Conservation (phyloP, 2,797 vertebrate species). For the Sphaeramia orbicularis region DNA sequence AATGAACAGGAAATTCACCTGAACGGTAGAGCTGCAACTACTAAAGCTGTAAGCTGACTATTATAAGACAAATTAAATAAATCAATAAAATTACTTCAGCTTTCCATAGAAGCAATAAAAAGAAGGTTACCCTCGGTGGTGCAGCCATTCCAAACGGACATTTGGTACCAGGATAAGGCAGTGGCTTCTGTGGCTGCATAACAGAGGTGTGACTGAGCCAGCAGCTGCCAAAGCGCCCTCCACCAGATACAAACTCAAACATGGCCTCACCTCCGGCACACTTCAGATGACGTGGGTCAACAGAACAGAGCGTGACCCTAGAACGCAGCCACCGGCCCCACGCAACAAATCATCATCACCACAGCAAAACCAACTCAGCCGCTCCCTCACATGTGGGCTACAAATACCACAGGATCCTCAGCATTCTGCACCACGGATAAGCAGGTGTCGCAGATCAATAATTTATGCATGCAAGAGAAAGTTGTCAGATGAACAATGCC, state of each 20-base stretch:
- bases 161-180: conserved; percentile 1
- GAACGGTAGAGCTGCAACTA: no score
- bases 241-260: conserved; percentile 67
- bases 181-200: conserved; percentile 15
- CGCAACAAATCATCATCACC: conserved; percentile 54
- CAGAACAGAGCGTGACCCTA: conserved; percentile 54
- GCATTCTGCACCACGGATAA: conserved; percentile 57
- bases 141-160: not conserved
- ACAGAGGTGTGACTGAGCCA: conserved; percentile 40
- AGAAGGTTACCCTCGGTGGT: no score
- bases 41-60: no score
- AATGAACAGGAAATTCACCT: no score
- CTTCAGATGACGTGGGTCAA: conserved; percentile 56
- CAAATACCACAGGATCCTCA: conserved; percentile 69
- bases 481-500: conserved; percentile 75
- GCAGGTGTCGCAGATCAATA: conserved; percentile 74
- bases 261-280: conserved; percentile 52
- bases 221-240: conserved; percentile 51
- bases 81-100: no score
- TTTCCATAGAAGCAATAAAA: no score
- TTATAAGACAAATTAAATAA: no score
- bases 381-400: conserved; percentile 57
- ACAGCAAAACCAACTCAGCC: conserved; percentile 51
- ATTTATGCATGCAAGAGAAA: conserved; percentile 77
- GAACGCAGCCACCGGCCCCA: conserved; percentile 32